A percentile compares a stretch with the other conserved stretches of the same genome.
Evolutionary conservation across 2,888 invertebrate genomes (phyloP).

Genomic region (Furcula furcula): DNA sequence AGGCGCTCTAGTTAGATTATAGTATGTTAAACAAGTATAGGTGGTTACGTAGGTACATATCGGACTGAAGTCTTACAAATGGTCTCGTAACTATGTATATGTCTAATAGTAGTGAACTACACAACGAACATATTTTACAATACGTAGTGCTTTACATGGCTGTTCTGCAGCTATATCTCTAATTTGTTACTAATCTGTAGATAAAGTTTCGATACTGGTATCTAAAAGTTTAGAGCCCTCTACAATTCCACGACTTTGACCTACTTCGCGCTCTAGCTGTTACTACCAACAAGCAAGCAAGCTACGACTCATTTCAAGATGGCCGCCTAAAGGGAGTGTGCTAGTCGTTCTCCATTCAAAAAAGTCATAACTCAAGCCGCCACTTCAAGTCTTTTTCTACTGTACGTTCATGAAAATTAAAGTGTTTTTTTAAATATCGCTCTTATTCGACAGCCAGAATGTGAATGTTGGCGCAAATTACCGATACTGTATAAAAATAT

Average conservation of each 20-base stretch:
- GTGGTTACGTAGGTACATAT: neutral
- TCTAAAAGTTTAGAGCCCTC: slow-evolving; percentile 46
- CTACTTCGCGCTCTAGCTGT: slow-evolving; percentile 52
- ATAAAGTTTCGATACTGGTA: slow-evolving; percentile 21
- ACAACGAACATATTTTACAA: neutral
- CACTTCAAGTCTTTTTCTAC: slow-evolving; percentile 19
- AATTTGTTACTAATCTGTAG: neutral
- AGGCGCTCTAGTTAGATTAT: neutral
- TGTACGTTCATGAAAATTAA: slow-evolving; percentile 27
- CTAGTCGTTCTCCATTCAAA: slow-evolving; percentile 32
- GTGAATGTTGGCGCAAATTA: slow-evolving; percentile 20
- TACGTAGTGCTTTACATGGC: neutral
- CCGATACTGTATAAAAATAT: too few relatives aligned
- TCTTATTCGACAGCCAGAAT: slow-evolving; percentile 1
- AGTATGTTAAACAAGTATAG: neutral
- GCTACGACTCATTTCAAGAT: slow-evolving; percentile 54
- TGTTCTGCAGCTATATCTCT: neutral
- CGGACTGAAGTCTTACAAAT: neutral
- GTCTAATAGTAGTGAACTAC: neutral
- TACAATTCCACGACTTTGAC: slow-evolving; percentile 63
- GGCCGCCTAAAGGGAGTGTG: slow-evolving; percentile 57
- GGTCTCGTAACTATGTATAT: neutral
- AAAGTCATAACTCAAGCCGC: slow-evolving; percentile 31
- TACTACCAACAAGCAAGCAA: slow-evolving; percentile 38
- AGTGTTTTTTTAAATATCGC: slow-evolving; percentile 11